Base-by-base conservation (phyloP, 2,888 invertebrate genomes). In the Nemoura dubitans region DNA sequence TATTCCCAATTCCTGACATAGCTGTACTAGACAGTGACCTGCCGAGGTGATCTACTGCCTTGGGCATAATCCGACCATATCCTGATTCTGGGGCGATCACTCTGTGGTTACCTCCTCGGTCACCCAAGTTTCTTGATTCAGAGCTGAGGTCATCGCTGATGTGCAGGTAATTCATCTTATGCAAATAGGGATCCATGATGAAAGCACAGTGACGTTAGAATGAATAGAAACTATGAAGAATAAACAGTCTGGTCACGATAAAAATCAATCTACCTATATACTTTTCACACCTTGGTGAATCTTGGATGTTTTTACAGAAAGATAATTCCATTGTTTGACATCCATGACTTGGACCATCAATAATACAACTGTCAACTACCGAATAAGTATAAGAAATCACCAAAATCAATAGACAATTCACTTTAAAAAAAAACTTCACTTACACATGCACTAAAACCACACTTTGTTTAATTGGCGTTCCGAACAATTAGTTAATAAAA, bases 41-140 rank as follows among this genome's bases (percentile, higher is more conserved):
- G 25, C 87, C 88, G 84, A 87, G 89, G 25, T 85, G 78, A 77
- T 89, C 89, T 76, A 91, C 91, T 25, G 90, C 88, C 90, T 92
- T 92, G 25, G 90, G 90, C 87, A 90, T 89, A 84, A 92, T 91
- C 36, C 92, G 90, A 26, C 91, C 92, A 89, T 92, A 92, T 87
- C 91, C 90, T 2, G 91, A 89, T 88, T 91, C 91, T 82, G 88
- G 87, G 25, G 83, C 87, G 27, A 88, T 86, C 26, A 87, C 86
- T 42, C 88, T 85, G 81, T 87, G 86, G 16, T 36, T 77, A 28
- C 43, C 85, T 76, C 43, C 85, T 81, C 86, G 84, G 76, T 88
- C 86, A 85, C 83, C 78, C 80, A 83, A 76, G 29, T 29, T 43
- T 80, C 81, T 28, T 28, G 85, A 77, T n/a, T 78, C 43, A 28